phyloP scores from a whole-genome alignment of 2,797 vertebrate species.

The Helicolenus hilgendorfi region DNA sequence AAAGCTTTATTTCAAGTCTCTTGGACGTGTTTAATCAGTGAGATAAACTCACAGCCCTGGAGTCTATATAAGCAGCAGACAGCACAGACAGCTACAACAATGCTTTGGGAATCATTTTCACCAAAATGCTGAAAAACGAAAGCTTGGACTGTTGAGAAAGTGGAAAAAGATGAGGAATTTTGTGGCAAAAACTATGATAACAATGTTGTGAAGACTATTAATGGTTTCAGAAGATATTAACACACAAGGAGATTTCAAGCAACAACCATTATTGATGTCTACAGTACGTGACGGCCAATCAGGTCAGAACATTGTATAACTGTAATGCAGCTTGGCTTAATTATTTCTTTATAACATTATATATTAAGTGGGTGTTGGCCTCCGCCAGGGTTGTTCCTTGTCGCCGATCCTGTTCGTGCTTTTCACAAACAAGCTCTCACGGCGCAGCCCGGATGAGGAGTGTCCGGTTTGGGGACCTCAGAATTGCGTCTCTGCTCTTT shows the following conservation, averaged over 20 bases:
- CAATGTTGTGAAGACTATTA: not conserved
- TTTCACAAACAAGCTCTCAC: no score
- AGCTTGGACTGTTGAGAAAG: not conserved
- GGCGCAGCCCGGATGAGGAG: no score
- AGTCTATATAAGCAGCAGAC: conserved; percentile 10
- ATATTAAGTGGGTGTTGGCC: not conserved
- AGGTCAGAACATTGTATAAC: not conserved
- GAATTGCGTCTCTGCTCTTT: no score
- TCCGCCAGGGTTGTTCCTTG: no score
- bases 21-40: conserved; percentile 29
- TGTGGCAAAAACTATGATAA: not conserved
- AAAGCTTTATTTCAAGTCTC: conserved; percentile 28
- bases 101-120: not conserved
- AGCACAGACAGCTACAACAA: not conserved
- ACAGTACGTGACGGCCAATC: not conserved
- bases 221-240: not conserved
- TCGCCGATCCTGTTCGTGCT: no score
- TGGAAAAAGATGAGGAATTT: not conserved
- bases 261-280: not conserved
- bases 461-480: no score
- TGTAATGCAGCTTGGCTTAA: not conserved
- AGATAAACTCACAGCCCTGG: conserved; percentile 2
- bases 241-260: not conserved
- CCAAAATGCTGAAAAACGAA: not conserved
- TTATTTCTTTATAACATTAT: not conserved